Conservation (phyloP, 2,888 invertebrate genomes). For the Eupeodes luniger region DNA sequence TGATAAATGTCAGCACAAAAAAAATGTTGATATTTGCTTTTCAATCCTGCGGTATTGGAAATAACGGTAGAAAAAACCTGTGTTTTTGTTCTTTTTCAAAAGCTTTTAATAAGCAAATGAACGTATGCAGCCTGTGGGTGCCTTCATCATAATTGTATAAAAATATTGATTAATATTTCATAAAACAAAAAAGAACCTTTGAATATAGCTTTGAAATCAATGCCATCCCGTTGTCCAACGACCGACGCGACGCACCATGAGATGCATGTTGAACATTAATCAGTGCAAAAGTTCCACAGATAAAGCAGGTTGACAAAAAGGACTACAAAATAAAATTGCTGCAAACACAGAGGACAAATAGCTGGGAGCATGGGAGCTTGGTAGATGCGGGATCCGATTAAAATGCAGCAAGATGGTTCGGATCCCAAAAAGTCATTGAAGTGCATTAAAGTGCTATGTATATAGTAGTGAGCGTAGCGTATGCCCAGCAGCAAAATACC, state of each 20-base stretch:
- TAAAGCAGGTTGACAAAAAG: constrained; percentile 25
- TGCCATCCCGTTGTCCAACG: background rate
- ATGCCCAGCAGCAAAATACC: constrained; percentile 68
- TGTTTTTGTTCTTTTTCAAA: too few species aligned
- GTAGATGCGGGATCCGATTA: constrained; percentile 36
- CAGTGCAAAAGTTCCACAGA: constrained; percentile 30
- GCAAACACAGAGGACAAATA: constrained; percentile 44
- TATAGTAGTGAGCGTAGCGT: constrained; percentile 9
- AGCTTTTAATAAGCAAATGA: too few species aligned
- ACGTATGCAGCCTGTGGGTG: too few species aligned
- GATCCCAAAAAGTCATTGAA: constrained; percentile 37
- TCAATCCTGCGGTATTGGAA: too few species aligned
- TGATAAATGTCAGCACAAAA: background rate
- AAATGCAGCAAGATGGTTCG: constrained; percentile 34
- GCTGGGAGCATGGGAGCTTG: constrained; percentile 39
- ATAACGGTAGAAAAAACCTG: too few species aligned
- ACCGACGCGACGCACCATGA: constrained; percentile 32
- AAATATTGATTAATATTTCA: too few species aligned
- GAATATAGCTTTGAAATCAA: background rate
- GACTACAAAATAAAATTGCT: background rate
- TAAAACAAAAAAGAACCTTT: too few species aligned
- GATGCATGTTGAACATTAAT: constrained; percentile 48
- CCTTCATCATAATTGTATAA: too few species aligned
- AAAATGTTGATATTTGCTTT: background rate
- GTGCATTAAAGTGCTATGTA: constrained; percentile 40